Base-by-base conservation (phyloP, 2,797 vertebrate species). In the Alectoris magna region DNA sequence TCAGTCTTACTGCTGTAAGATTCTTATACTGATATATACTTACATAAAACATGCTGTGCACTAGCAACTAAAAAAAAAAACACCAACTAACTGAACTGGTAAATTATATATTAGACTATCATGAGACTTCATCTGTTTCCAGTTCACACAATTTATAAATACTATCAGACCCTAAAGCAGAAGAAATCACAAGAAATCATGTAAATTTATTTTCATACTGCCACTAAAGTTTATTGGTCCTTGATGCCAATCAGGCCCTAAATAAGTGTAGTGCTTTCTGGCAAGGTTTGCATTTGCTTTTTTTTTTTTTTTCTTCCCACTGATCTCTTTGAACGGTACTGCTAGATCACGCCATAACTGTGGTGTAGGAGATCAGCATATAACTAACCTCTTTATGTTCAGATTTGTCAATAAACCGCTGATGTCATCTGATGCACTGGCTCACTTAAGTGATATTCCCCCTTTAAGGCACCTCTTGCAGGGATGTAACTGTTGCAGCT, bases 11-110 rank as follows among this genome's bases (percentile, higher is more conserved):
- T 59, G 12, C 12, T 70, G 56, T 9, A n/a, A 5, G 16, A 38
- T 74, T 29, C 53, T 58, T 34, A 27, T 31, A 38, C 27, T n/a
- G 4, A 34, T 34, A 34, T 34, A 34, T 34, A 34, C 6, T 34
- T 34, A 34, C 34, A 34, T 34, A 71, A 88, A 91, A 59, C 46
- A 74, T 69, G 72, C 46, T 72, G 75, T 75, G 38, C 75, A 77
- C 91, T 91, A 91, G 78, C 92, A 44, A 18, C 63, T 91, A 17
- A 36, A 84, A 85, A 64, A 66, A 64, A 31, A 1, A 51, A 15
- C 27, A 53, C 16, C 53, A 55, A 12, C 48, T 86, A 62, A 70
- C 71, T 85, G 85, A 83, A 59, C 11, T 62, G 46, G 62, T 31
- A 84, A 71, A 74, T 66, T 53, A 18, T 63, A 13, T 77, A 27